Base-by-base conservation (phyloP, 2,113 vertebrate genomes). In the Nematolebias whitei region DNA sequence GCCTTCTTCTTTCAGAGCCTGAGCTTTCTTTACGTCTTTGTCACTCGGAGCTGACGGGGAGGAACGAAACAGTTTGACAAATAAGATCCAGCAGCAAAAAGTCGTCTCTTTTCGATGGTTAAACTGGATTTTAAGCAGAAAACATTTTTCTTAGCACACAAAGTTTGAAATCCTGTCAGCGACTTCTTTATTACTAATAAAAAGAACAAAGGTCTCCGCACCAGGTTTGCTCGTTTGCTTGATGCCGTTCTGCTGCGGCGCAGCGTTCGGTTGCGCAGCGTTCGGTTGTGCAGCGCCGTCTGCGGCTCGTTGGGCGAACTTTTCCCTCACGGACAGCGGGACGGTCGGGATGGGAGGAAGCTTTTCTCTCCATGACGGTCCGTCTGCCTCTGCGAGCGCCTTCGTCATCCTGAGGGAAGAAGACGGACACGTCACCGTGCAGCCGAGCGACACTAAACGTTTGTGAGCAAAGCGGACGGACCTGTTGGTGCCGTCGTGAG, bases 401-500 rank as follows among this genome's bases (percentile, higher is more conserved):
- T 95, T 96, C 14, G 94, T 95, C 95, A 98, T 98, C 89, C 96
- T 98, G 87, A 35, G 18, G 45, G 13, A 86, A 0, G 35, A 6
- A 38, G 5, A 19, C n/a, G n/a, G n/a, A n/a, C n/a, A n/a, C n/a
- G n/a, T n/a, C n/a, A 24, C 18, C 22, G 39, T 53, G 49, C 19
- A 40, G 5, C 54, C 9, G 38, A 2, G 40, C 23, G 41, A 20
- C 12, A 15, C 13, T 11, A 4, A n/a, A n/a, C n/a, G n/a, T n/a
- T n/a, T n/a, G n/a, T n/a, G n/a, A n/a, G n/a, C n/a, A n/a, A n/a
- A n/a, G n/a, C 15, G 23, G 35, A 14, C 49, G 5, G 3, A 38
- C 96, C 96, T 95, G 93, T 94, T 96, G 72, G 95, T 93, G 0
- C 96, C 96, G 8, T 97, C 96, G 10, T 95, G 90, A 0, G 96